Evolutionary conservation across 1,140 invertebrate species (phyloP), one percentile per base, ranked within the genome.

Genomic region (Aphelinus certus): DNA sequence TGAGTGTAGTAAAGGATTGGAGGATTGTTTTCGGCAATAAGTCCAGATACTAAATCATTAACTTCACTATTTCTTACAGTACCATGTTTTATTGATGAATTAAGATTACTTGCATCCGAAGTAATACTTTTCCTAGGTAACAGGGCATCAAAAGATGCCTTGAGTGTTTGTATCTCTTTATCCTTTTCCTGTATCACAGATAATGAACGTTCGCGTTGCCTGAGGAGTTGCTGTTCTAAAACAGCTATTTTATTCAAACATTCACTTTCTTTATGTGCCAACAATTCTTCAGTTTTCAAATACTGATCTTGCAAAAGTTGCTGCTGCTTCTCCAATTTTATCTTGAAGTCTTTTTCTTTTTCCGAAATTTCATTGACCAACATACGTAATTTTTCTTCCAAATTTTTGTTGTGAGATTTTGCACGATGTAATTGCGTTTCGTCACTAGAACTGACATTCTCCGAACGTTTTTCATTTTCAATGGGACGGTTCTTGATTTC

Each of bases 1-100:
- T 96, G 94, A 62, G 92, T 93, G 83, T 96, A 96, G 88, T 96
- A 94, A 42, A 96, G 82, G 88, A 96, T 92, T 75, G 93, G 93
- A 7, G 92, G 91, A 79, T 89, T 91, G 78, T 89, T 91, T 69
- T 88, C 86, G 42, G 76, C 79, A 49, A 87, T 49, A 57, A 87
- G 79, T 65, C 82, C 83, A 7, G 81, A 82, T 1, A 87, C 80
- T 57, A 87, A 79, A 77, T 88, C 85, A 1, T n/a, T 73, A 75
- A 76, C 61, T 84, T 79, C 43, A 67, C 9, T 58, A 64, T 78
- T 64, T 51, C 80, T 77, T 4, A 77, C 78, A 57, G 45, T 75
- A 1, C n/a, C 56, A 10, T 45, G 76, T 69, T 77, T 78, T 49
- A 46, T 2, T 43, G 55, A 48, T 5, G 10, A 56, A 46, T 57